These are phyloP conservation scores for Prosapia bicincta DNA, from an alignment of 2,888 invertebrate genomes.

Conservation along the genomic window DNA sequence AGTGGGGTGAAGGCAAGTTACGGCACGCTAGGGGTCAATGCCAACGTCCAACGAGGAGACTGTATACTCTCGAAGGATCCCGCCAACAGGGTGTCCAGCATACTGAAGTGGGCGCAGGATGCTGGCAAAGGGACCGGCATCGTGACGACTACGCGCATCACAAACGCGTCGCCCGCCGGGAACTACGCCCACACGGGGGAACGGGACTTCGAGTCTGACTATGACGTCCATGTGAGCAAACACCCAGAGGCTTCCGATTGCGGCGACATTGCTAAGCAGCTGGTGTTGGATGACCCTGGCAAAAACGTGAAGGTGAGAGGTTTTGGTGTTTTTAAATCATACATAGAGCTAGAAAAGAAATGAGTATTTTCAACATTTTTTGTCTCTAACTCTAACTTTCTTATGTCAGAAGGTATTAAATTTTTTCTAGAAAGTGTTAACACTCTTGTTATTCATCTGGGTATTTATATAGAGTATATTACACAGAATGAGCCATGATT, in stretches of 20 bases:
- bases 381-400: too few relatives aligned
- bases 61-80: constrained; percentile 60
- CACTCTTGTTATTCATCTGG: too few relatives aligned
- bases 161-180: constrained; percentile 75
- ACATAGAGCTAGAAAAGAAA: too few relatives aligned
- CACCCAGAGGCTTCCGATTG: constrained; percentile 49
- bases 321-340: too few relatives aligned
- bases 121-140: constrained; percentile 60
- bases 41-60: constrained; percentile 59
- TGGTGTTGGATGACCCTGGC: constrained; percentile 63
- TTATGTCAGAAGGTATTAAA: too few relatives aligned
- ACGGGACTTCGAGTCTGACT: constrained; percentile 70
- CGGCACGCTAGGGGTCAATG: constrained; percentile 73
- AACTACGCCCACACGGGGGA: constrained; percentile 68
- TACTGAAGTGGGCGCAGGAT: constrained; percentile 68
- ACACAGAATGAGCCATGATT: too few relatives aligned
- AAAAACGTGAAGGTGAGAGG: constrained; percentile 60
- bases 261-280: constrained; percentile 69
- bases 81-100: constrained; percentile 52
- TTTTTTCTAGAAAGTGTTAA: too few relatives aligned
- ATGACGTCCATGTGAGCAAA: constrained; percentile 61
- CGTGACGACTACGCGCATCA: constrained; percentile 49
- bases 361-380: too few relatives aligned
- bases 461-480: too few relatives aligned
- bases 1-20: constrained; percentile 81